Evolutionary conservation across 2,797 vertebrate species (phyloP), one percentile per base, ranked within the genome.

Genomic region (Enteromius trimaculatus): DNA sequence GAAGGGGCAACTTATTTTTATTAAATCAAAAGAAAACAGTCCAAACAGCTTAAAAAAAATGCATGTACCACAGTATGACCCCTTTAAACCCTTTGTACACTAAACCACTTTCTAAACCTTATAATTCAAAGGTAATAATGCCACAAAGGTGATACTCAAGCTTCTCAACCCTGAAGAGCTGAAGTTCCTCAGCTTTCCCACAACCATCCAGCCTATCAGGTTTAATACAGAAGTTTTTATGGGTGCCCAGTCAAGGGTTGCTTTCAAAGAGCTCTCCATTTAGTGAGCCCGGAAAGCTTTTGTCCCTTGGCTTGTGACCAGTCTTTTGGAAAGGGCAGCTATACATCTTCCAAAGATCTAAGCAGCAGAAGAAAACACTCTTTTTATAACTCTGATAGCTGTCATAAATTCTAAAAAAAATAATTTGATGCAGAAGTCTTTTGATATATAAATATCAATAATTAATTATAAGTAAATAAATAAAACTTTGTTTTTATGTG

Each of bases 231-330:
- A 62, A 19, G 71, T 62, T 81, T 81, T 72, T 49, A 75, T 64
- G 62, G 62, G 17, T 77, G 47, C 80, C 29, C 80, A 76, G 60
- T 82, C 72, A 82, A 75, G 47, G 70, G 58, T 64, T 77, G 62
- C 81, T 76, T 82, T 82, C 62, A 82, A 26, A 82, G 62, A 66
- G 60, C 81, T 44, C 81, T 77, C 34, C 19, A 21, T 92, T 92
- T 91, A 91, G 91, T 92, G 90, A 93, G 90, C 91, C 88, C 91
- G 92, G 91, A 92, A 91, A 90, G 91, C 87, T 87, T 68, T 84
- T 81, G 68, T 90, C 86, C 77, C 86, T 89, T 92, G 92, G 92
- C 91, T 84, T 5, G 51, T 80, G 81, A 87, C 90, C 93, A 92
- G 87, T 44, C 51, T 51, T 82, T 89, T 88, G 90, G 92, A 92